Evolutionary conservation across 1,140 invertebrate species (phyloP), one percentile per base, ranked within the genome.

Genomic region (Delia radicum): DNA sequence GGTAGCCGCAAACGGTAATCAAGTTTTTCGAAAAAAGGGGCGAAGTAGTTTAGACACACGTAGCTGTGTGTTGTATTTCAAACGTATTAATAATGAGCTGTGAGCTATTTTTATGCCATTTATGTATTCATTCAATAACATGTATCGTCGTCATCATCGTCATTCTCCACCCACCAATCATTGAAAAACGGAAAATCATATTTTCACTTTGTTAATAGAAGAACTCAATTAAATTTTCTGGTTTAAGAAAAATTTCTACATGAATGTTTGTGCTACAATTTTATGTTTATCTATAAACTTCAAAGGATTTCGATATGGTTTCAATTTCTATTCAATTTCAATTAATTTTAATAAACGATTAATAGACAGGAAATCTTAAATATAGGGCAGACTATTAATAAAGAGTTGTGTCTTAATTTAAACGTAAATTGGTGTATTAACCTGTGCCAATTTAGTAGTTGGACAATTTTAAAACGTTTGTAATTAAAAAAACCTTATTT

Each of bases 271-370:
- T 42, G 6, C 2, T 42, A 15, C n/a, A 65, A 65, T 28, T 15
- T 2, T 2, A 65, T 67, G 28, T 31, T 31, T 0, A 28, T 18
- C 27, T 26, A 31, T 71, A 29, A 75, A 82, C 81, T 83, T 82
- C 81, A 82, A 82, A 82, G 81, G 79, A 78, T 78, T 77, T 73
- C 79, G 61, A 80, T 82, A 82, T 74, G 81, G 81, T 80, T 83
- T 82, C 71, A 79, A 79, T 81, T 82, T 78, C 81, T 79, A 79
- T 73, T 77, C 63, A n/a, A 69, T 55, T 55, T 55, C 48, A 55
- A 55, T 55, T 55, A 55, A 55, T 55, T 55, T 55, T 55, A 55
- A 55, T 24, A 55, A 55, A 55, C 18, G 48, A 55, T 55, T 55
- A 55, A 55, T 55, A 55, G 24, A 8, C n/a, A 21, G 48, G 5